Conservation (phyloP, 2,797 vertebrate species). For the Cyprinella venusta region DNA sequence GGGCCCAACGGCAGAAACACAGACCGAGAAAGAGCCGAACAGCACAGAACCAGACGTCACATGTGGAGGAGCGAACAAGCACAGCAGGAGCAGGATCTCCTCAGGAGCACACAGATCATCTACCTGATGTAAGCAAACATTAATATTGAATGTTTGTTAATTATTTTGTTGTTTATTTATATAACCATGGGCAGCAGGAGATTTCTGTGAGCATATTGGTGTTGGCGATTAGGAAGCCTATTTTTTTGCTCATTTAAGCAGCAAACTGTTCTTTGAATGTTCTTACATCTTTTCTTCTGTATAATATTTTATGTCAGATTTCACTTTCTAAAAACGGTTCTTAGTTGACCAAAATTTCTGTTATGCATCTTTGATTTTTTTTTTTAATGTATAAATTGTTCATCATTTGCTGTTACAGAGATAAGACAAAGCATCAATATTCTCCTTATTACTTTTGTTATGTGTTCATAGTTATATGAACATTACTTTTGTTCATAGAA, state of each 20-base stretch:
- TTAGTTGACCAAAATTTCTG: background rate
- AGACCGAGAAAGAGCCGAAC: slow-evolving; percentile 77
- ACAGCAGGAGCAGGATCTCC: slow-evolving; percentile 57
- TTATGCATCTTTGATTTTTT: background rate
- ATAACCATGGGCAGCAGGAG: background rate
- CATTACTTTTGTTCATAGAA: background rate
- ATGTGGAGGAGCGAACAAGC: slow-evolving; percentile 59
- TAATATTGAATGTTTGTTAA: background rate
- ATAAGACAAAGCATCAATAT: background rate
- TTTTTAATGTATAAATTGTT: background rate
- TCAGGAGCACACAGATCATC: slow-evolving; percentile 62
- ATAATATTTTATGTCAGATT: background rate
- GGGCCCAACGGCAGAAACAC: slow-evolving; percentile 90
- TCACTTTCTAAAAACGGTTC: background rate
- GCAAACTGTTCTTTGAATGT: background rate
- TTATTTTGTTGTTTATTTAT: background rate
- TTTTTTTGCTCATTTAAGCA: background rate
- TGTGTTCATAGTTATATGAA: too few species aligned
- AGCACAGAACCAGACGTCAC: slow-evolving; percentile 48
- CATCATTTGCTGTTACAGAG: background rate
- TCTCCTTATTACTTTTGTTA: background rate
- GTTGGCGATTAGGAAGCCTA: background rate
- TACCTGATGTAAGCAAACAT: slow-evolving; percentile 71
- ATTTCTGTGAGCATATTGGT: background rate
- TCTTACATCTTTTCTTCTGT: background rate